These are phyloP conservation scores for Herpailurus yagouaroundi DNA, from an alignment of 2,113 vertebrate genomes.

Conservation along the genomic window DNA sequence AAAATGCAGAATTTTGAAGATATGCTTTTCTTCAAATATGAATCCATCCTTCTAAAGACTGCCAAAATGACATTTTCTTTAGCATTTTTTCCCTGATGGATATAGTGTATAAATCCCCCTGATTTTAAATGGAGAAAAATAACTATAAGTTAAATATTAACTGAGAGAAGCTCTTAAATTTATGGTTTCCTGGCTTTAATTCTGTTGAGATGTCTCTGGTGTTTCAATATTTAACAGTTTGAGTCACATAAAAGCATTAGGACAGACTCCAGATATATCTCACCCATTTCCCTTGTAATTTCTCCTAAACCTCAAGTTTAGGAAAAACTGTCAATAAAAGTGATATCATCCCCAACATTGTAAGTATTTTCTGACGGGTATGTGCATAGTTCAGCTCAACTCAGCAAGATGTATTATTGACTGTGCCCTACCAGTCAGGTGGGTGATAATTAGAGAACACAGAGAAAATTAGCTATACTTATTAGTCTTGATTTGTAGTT, in stretches of 20 bases:
- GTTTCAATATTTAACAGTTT: not conserved
- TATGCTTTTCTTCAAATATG: not conserved
- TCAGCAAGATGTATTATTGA: not conserved
- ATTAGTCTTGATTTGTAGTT: not conserved
- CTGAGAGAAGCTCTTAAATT: not conserved
- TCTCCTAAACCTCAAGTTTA: not conserved
- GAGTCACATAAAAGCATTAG: not conserved
- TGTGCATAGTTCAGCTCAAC: not conserved
- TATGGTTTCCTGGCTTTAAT: not conserved
- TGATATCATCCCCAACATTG: not conserved
- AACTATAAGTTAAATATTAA: not conserved
- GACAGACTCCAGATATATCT: not conserved
- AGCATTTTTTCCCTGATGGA: not conserved
- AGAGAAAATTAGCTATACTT: not conserved
- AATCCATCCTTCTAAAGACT: constrained; percentile 1
- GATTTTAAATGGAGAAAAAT: constrained; percentile 26
- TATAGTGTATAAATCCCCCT: not conserved
- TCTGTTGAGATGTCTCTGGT: not conserved
- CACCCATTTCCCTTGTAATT: not conserved
- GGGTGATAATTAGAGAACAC: not conserved
- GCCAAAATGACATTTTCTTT: not conserved
- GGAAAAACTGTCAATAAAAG: not conserved
- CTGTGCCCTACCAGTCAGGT: rapidly evolving
- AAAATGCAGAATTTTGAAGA: constrained; percentile 26
- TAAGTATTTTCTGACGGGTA: not conserved